Evolutionary conservation across 2,113 vertebrate genomes (phyloP).

Genomic region (Solea senegalensis): DNA sequence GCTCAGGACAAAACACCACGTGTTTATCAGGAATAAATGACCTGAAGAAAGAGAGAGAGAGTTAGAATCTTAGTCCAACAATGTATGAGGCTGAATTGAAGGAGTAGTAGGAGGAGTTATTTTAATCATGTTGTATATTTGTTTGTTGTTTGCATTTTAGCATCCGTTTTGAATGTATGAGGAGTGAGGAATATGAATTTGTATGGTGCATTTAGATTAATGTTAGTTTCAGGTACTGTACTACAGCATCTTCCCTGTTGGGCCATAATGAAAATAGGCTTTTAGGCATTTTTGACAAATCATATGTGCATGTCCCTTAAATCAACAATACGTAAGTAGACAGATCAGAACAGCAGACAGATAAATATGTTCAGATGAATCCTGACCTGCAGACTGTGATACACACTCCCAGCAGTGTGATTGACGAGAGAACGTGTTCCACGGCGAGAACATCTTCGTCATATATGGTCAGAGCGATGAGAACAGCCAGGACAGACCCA

Average conservation of each 20-base stretch:
- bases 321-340: neutral
- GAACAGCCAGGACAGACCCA: conserved; percentile 95
- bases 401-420: conserved; percentile 94
- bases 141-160: neutral
- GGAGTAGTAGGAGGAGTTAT: too few relatives aligned
- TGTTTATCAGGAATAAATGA: conserved; percentile 98
- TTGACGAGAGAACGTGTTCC: conserved; percentile 94
- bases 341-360: neutral
- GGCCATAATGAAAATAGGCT: too few relatives aligned
- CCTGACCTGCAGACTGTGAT: conserved; percentile 94
- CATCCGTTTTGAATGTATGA: neutral
- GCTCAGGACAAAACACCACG: conserved; percentile 97
- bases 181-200: neutral
- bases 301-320: neutral
- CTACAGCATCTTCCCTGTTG: too few relatives aligned
- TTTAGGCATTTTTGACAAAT: too few relatives aligned
- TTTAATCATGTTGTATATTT: neutral
- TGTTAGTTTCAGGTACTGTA: too few relatives aligned
- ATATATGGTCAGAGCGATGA: conserved; percentile 96
- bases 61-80: neutral
- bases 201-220: too few relatives aligned
- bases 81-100: neutral
- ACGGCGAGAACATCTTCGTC: conserved; percentile 96
- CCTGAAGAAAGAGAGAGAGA: conserved; percentile 71
- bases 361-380: neutral